Base-by-base conservation (phyloP, 2,113 vertebrate species). In the Hyaena hyaena region DNA sequence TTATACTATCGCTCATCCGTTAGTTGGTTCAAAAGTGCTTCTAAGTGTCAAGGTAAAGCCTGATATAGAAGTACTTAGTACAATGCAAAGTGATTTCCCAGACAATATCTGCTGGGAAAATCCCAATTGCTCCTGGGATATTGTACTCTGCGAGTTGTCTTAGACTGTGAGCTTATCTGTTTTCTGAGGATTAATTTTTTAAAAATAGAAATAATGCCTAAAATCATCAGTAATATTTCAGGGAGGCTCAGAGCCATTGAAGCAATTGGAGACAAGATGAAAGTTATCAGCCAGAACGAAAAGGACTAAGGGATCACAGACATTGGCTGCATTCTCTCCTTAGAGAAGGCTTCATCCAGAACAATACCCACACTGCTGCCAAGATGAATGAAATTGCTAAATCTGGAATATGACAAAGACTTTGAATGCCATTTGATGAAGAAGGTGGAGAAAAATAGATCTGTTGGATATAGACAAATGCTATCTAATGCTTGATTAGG, bases 361-460 rank as follows among this genome's bases (percentile, higher is more conserved):
- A 81, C 31, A 85, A 69, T 95, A 14, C 65, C n/a, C 21, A 50
- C 21, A 26, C 31, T 76, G 58, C 65, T 96, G 71, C 58, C 88
- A 81, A 97, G 43, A 77, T 89, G 85, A 92, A 85, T 88, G 26
- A 88, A 85, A 63, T 11, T 66, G 61, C 80, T 76, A 95, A 94
- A 68, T 83, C 79, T 66, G 88, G 24, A 83, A 79, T 73, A 61
- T 55, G 53, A 80, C 15, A 80, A 77, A 84, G 69, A 86, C n/a
- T 82, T 84, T 58, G 61, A 85, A 86, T 81, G 61, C 21, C 35
- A 79, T 68, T 65, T 58, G 45, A 80, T 90, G 31, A 84, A 80
- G 63, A 88, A 26, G 12, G 61, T 93, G 14, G 15, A 90, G 88
- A 87, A 91, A 86, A 95, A 65, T 19, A 12, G 2, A 55, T 28